Conservation (phyloP, 2,888 invertebrate genomes). For the Hirtodrosophila alboralis region DNA sequence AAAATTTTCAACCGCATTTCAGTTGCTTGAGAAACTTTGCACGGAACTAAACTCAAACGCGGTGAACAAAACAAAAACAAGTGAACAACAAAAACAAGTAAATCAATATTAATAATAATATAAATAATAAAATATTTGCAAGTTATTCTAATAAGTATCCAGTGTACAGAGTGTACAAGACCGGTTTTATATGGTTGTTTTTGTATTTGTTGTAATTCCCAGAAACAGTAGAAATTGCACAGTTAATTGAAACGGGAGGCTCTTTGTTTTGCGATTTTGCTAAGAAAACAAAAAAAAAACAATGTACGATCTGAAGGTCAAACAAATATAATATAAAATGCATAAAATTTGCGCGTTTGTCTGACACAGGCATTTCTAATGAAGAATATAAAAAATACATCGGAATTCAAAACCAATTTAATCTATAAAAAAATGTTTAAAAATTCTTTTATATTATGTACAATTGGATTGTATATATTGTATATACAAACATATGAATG, state of each 20-base stretch:
- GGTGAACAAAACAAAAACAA: slow-evolving; percentile 25
- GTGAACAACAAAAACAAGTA: slow-evolving; percentile 33
- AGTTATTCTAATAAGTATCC: slow-evolving; percentile 1
- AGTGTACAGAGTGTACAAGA: slow-evolving; percentile 5
- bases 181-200: slow-evolving; percentile 22
- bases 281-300: not conserved
- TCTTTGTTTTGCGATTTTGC: slow-evolving; percentile 18
- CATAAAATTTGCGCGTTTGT: not conserved
- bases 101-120: slow-evolving; percentile 24
- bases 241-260: slow-evolving; percentile 10
- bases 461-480: no score
- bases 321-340: slow-evolving; percentile 7
- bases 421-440: slow-evolving; percentile 8
- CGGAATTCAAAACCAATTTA: slow-evolving; percentile 10
- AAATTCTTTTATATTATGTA: no score
- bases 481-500: not conserved
- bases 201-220: not conserved
- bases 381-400: slow-evolving; percentile 6
- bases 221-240: slow-evolving; percentile 4
- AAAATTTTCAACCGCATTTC: slow-evolving; percentile 54
- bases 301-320: slow-evolving; percentile 35
- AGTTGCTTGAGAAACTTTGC: slow-evolving; percentile 73
- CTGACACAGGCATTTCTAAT: slow-evolving; percentile 9
- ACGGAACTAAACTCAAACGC: slow-evolving; percentile 61
- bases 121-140: slow-evolving; percentile 4